These are phyloP conservation scores for Pandemis cinnamomeana DNA, from an alignment of 2,888 invertebrate species.

Conservation along the genomic window DNA sequence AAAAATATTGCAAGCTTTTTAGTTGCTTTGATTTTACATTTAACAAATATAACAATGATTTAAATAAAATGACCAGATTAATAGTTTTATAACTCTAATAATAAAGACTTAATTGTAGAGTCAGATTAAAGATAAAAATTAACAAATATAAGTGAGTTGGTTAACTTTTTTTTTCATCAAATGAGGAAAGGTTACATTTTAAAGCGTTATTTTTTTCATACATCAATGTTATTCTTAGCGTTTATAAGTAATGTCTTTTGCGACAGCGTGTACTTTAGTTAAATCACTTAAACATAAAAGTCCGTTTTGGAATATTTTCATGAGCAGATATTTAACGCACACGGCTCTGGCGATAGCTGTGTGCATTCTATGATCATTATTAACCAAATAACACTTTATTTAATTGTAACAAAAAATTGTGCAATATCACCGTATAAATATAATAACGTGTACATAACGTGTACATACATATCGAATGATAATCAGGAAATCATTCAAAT, in stretches of 20 bases:
- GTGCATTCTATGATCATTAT: slow-evolving; percentile 39
- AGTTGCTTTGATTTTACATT: slow-evolving; percentile 78
- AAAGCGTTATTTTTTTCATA: slow-evolving; percentile 76
- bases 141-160: slow-evolving; percentile 82
- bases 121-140: slow-evolving; percentile 80
- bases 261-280: slow-evolving; percentile 77
- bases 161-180: slow-evolving; percentile 72
- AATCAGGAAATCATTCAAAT: slow-evolving; percentile 59
- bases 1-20: slow-evolving; percentile 79
- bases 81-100: slow-evolving; percentile 80
- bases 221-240: slow-evolving; percentile 78
- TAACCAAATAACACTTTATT: slow-evolving; percentile 53
- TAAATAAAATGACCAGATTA: slow-evolving; percentile 85
- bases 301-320: slow-evolving; percentile 65
- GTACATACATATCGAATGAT: slow-evolving; percentile 56
- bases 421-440: slow-evolving; percentile 69
- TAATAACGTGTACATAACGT: slow-evolving; percentile 68
- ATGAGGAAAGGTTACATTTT: slow-evolving; percentile 77
- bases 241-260: slow-evolving; percentile 80
- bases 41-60: slow-evolving; percentile 83
- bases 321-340: slow-evolving; percentile 58
- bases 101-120: slow-evolving; percentile 77
- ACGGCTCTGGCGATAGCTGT: slow-evolving; percentile 74
- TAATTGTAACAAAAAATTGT: slow-evolving; percentile 69
- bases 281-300: slow-evolving; percentile 72